Evolutionary conservation across 2,797 vertebrate species (phyloP).

Genomic region (Enteromius viviparus): DNA sequence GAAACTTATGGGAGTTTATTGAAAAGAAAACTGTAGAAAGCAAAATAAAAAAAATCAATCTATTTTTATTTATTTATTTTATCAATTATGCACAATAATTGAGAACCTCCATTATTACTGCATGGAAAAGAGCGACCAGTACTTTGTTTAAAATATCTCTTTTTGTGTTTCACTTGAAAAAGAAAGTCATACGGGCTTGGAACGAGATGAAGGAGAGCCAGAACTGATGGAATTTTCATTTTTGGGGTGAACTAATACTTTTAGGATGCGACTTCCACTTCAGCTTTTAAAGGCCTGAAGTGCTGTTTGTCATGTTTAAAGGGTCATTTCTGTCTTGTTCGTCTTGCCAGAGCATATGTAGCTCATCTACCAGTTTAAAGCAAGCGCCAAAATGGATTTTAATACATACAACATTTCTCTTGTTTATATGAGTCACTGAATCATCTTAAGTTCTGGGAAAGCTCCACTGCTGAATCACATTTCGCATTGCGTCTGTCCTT

Average conservation of each 20-base stretch:
- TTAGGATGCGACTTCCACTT: conserved; percentile 34
- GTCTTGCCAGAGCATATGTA: conserved; percentile 46
- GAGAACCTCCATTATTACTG: not conserved
- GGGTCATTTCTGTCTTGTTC: conserved; percentile 47
- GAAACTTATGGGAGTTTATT: too few species aligned
- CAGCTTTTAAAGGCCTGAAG: conserved; percentile 42
- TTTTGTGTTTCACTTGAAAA: not conserved
- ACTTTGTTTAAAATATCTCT: not conserved
- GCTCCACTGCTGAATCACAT: conserved; percentile 45
- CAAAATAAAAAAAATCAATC: too few species aligned
- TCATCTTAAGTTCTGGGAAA: conserved; percentile 53
- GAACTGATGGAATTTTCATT: conserved; percentile 16
- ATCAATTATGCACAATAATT: not conserved
- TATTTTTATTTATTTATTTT: too few species aligned
- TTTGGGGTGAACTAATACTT: conserved; percentile 18
- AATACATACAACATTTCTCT: conserved; percentile 52
- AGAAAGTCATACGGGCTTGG: not conserved
- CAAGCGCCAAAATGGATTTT: conserved; percentile 50
- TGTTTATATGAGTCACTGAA: conserved; percentile 60
- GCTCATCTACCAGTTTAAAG: conserved; percentile 53
- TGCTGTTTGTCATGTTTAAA: conserved; percentile 49
- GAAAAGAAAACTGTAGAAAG: too few species aligned
- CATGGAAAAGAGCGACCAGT: not conserved
- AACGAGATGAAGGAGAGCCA: conserved; percentile 11
- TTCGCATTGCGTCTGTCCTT: conserved; percentile 42